Base-by-base conservation (phyloP, 1,140 invertebrate genomes). In the Drosophila orena region DNA sequence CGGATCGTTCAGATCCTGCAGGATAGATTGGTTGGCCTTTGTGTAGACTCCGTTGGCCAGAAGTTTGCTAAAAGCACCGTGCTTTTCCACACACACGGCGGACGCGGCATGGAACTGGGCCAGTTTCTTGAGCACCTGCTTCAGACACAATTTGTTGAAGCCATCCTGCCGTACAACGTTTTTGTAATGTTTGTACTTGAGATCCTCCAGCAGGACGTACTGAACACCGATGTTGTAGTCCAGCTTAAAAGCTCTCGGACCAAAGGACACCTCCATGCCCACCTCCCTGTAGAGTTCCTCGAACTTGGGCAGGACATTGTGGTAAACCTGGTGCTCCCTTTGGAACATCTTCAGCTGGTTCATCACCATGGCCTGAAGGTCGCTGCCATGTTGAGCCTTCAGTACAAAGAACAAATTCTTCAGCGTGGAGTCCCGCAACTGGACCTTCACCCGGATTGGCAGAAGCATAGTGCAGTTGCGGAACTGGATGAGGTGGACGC, bases 71-170 rank as follows among this genome's bases (percentile, higher is more conserved):
- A 76, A 72, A 7, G 37, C 54, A 8, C 84, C 81, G 12, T 57
- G 14, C 6, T 35, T 27, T 43, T 85, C 68, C 14, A 58, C 69
- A 53, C 58, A 60, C 0, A 59, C 50, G 1, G 93, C 92, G 0
- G 94, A 93, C 11, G 92, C 84, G 0, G 94, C 94, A 74, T 95
- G 94, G 59, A 94, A 93, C 62, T 84, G 92, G 0, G 93, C 94
- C 46, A 95, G 54, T 61, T 93, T 93, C 6, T 90, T 80, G 8
- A 95, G 74, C 7, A 94, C 93, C 8, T 93, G 52, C 56, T 92
- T 72, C 27, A 91, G 88, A 55, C 94, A 94, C 6, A 92, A 37
- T 24, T 93, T 53, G 72, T 94, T 93, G 40, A 95, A 91, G 27
- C 94, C 94, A 27, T 86, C 54, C 27, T 93, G 77, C 30, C 94